Evolutionary conservation across 2,113 vertebrate species (phyloP).

Genomic region (Raja brachyura): DNA sequence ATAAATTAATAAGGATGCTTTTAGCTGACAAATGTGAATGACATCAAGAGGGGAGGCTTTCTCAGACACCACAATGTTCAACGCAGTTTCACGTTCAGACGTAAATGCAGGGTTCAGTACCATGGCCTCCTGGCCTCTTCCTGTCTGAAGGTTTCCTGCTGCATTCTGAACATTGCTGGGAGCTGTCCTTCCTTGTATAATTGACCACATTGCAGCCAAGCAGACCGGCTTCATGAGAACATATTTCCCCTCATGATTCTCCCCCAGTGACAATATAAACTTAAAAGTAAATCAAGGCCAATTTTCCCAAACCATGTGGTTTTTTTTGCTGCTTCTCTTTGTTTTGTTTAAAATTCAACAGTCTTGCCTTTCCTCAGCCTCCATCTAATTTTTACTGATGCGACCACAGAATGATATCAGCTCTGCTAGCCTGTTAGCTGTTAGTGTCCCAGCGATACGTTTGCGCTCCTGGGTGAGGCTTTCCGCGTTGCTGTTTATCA

Average conservation of each 20-base stretch:
- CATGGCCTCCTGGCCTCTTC: background rate
- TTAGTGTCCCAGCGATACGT: background rate
- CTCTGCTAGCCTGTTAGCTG: background rate
- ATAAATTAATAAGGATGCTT: background rate
- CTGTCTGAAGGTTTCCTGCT: background rate
- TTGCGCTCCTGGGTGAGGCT: background rate
- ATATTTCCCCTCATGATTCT: background rate
- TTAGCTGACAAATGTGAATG: background rate
- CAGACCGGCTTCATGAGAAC: background rate
- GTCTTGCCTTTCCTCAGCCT: background rate
- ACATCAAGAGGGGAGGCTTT: background rate
- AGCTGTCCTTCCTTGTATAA: background rate
- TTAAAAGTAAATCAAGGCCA: background rate
- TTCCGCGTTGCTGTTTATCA: background rate
- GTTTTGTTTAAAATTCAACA: background rate
- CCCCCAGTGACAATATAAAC: background rate
- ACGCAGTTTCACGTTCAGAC: background rate
- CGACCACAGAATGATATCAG: background rate
- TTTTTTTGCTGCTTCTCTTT: background rate
- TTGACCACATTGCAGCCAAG: background rate
- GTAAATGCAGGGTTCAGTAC: background rate
- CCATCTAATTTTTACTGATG: background rate
- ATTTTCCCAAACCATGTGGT: background rate
- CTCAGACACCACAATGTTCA: background rate
- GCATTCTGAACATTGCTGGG: background rate